Evolutionary conservation across 2,797 vertebrate species (phyloP), one percentile per base, ranked within the genome.

Genomic region (Sphenodon punctatus): DNA sequence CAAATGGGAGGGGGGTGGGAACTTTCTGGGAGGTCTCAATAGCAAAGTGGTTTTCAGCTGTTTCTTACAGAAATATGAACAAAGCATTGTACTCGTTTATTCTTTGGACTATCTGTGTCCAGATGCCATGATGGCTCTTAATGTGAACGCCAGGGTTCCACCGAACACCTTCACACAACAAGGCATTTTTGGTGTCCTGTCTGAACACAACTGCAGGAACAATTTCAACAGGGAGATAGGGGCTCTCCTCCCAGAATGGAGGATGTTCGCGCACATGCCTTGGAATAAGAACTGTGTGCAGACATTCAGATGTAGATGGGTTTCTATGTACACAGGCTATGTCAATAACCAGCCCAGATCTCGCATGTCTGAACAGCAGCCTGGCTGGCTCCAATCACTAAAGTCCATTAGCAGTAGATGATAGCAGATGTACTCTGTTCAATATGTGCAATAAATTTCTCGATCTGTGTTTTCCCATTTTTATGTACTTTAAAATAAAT

Each of bases 41-140:
- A 75, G 25, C 80, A 87, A 79, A 25, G 59, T 75, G 79, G 3
- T 63, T 56, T 69, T 84, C 75, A 85, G 10, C 64, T 53, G 41
- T 41, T 59, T 48, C 43, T 8, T 43, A 48, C 46, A 75, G 49
- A 48, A 10, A 60, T 23, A 20, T 64, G 41, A 43, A 63, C 0
- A 0, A 69, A 76, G 85, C 70, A 25, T 55, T 77, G 73, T 43
- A 9, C 78, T 69, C 19, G 9, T 4, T 85, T 72, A 7, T 7
- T 86, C 60, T 59, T 56, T n/a, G 53, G 39, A 59, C 30, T 78
- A 55, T 83, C 32, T 15, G 56, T 51, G 63, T 67, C 46, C 74
- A 45, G 8, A 30, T 56, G 16, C 45, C 41, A 10, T 17, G 59
- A 38, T 71, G 75, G 56, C 70, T 75, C 36, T 34, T 49, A 3